Evolutionary conservation across 2,888 invertebrate species (phyloP).

Genomic region (Hedya salicella): DNA sequence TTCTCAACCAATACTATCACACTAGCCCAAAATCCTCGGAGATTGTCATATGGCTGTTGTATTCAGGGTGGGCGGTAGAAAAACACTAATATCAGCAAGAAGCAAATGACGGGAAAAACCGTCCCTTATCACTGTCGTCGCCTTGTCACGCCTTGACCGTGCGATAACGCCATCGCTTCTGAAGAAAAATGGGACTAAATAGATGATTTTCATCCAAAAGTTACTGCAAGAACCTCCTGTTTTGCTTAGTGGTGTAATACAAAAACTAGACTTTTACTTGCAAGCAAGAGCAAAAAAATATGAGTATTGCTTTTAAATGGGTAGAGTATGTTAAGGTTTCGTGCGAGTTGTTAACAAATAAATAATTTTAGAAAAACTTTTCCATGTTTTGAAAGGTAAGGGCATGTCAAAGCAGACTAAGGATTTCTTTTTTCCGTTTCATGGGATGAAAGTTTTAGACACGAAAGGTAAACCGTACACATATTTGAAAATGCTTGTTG

Average conservation of each 20-base stretch:
- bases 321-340: background rate
- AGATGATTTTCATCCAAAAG: background rate
- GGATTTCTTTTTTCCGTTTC: too few species aligned
- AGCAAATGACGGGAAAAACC: conserved; percentile 41
- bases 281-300: too few species aligned
- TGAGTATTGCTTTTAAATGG: background rate
- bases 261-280: too few species aligned
- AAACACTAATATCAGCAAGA: conserved; percentile 30
- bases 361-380: background rate
- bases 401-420: background rate
- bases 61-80: conserved; percentile 8
- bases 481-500: too few species aligned
- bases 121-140: conserved; percentile 40
- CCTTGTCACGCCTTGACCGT: conserved; percentile 32
- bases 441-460: too few species aligned
- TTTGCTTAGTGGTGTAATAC: background rate
- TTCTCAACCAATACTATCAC: background rate
- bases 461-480: too few species aligned
- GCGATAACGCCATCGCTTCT: conserved; percentile 18
- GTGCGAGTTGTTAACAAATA: background rate
- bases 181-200: conserved; percentile 15
- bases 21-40: background rate
- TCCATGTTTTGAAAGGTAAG: background rate
- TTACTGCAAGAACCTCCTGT: background rate
- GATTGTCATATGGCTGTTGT: conserved; percentile 12